Percentiles rank a stretch among this genome's conserved stretches.
phyloP scores from a whole-genome alignment of 2,113 vertebrate species.

The Phalacrocorax aristotelis region DNA sequence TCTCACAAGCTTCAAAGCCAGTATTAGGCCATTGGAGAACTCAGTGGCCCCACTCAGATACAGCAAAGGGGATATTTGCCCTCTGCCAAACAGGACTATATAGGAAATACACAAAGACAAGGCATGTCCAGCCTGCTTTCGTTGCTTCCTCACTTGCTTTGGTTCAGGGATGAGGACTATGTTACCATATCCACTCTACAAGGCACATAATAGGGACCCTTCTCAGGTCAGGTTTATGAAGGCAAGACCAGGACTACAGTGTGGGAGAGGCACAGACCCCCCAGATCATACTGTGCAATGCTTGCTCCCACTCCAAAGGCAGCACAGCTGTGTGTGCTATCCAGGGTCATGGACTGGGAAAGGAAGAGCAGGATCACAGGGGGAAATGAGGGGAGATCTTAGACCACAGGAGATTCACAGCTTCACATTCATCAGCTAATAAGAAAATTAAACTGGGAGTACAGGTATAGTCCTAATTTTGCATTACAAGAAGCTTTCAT shows the following conservation, averaged over 20 bases:
- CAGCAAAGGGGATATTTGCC: not conserved
- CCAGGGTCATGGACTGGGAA: not conserved
- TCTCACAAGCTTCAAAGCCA: not conserved
- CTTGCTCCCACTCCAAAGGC: not conserved
- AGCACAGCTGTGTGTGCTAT: not conserved
- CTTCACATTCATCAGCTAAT: not conserved
- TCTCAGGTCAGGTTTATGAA: not conserved
- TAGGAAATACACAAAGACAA: not conserved
- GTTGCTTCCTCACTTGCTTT: not conserved
- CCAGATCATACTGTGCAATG: not conserved
- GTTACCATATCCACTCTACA: not conserved
- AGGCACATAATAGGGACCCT: not conserved
- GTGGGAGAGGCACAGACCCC: not conserved
- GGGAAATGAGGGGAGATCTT: not conserved
- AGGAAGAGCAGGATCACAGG: not conserved
- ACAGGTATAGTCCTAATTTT: not conserved
- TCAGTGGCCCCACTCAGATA: not conserved
- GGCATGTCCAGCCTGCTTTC: not conserved
- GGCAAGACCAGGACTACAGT: not conserved
- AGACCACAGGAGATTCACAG: not conserved
- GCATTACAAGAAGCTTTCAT: not conserved
- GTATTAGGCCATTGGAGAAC: not conserved
- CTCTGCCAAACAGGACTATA: not conserved
- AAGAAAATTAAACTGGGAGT: not conserved
- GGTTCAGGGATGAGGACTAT: not conserved